Conservation (phyloP, 2,113 vertebrate genomes). For the Tapirus terrestris region DNA sequence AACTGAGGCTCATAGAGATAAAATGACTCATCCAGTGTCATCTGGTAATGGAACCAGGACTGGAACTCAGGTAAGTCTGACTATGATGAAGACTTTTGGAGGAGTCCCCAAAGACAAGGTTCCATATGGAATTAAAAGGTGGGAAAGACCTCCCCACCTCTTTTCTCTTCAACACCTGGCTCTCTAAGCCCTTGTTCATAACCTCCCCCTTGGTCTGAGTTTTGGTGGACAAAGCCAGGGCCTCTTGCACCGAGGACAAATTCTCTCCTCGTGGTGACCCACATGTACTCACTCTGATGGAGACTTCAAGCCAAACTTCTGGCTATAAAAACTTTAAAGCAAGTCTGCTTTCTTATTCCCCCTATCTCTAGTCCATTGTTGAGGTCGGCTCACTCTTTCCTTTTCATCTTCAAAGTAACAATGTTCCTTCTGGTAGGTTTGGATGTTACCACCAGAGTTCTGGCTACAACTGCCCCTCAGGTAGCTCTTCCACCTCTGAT, state of each 20-base stretch:
- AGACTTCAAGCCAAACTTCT: background rate
- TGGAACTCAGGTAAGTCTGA: background rate
- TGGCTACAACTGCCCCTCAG: background rate
- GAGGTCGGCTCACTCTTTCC: background rate
- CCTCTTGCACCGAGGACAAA: background rate
- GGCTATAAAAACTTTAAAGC: background rate
- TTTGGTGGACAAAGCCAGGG: background rate
- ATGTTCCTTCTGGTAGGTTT: background rate
- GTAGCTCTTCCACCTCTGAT: background rate
- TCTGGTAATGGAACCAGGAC: background rate
- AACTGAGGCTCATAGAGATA: conserved; percentile 12
- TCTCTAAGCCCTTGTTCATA: background rate
- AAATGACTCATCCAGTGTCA: background rate
- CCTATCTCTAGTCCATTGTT: background rate
- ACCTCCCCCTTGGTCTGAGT: background rate
- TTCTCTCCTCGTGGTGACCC: background rate
- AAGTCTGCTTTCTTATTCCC: background rate
- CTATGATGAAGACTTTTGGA: background rate
- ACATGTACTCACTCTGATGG: background rate
- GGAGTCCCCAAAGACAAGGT: background rate
- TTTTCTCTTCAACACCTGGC: background rate
- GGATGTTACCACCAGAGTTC: background rate
- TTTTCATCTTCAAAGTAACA: conserved; percentile 5
- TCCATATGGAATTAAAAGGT: background rate
- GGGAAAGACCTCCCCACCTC: background rate